Base-by-base conservation (phyloP, 2,888 invertebrate genomes). In the Metellina segmentata region DNA sequence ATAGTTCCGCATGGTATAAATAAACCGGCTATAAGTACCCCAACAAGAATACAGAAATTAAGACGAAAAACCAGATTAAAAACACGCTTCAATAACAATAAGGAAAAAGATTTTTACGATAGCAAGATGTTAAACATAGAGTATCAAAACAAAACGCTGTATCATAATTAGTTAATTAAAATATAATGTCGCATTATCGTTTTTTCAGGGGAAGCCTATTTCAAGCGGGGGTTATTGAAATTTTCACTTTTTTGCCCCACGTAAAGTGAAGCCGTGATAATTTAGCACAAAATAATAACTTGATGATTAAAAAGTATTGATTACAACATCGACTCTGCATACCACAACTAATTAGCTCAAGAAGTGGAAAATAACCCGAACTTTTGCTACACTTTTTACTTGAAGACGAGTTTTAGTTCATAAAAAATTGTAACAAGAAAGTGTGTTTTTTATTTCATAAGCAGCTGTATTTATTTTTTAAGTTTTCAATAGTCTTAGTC, bases 141-240 rank as follows among this genome's bases (percentile, higher is more conserved):
- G 13, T 19, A 61, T 53, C 34, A 53, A 34, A 53, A 79, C 20
- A 79, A 79, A 79, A 79, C 13, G 53, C 53, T 48, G 20, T 13
- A 20, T 79, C 52, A 79, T 79, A 79, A 53, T 79, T 79, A 79
- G 79, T 53, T 79, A 79, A 79, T 79, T 79, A 79, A 79, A 79
- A 79, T 79, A 79, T 79, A 79, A 79, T 79, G 79, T 79, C 20
- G 79, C 16, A 61, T 61, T 61, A 61, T 16, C 7, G 61, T 61
- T 61, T 61, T 61, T 61, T 61, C 16, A 61, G 61, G 9, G 0
- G 61, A 61, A 61, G 11, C 61, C 16, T 61, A 61, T 61, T 61
- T 61, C 16, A 61, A 16, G 61, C 61, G 16, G 0, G 9, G 16
- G 61, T 61, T 61, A 16, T 61, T 9, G 61, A 61, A 61, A 61